These are phyloP conservation scores for Oceanites oceanicus DNA, from an alignment of 2,113 vertebrate genomes.

Conservation along the genomic window DNA sequence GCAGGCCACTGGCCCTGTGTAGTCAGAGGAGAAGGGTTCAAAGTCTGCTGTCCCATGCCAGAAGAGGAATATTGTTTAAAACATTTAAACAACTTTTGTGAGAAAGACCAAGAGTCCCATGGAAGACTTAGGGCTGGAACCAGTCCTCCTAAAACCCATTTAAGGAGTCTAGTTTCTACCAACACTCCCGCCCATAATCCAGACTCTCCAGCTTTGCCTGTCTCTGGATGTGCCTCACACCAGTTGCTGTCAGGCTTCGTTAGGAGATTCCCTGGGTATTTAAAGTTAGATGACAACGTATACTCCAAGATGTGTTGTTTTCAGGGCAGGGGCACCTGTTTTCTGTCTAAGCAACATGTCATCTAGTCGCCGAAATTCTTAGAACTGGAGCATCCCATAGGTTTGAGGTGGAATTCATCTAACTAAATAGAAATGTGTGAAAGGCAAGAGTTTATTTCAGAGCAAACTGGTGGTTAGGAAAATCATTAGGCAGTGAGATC, in stretches of 20 bases:
- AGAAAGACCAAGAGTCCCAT: not conserved
- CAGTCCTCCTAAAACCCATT: not conserved
- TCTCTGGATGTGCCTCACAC: not conserved
- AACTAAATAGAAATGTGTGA: not conserved
- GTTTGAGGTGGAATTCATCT: not conserved
- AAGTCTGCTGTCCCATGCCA: not conserved
- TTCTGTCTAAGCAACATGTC: not conserved
- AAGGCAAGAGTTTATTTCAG: not conserved
- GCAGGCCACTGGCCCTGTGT: not conserved
- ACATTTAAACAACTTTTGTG: not conserved
- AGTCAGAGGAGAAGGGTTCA: not conserved
- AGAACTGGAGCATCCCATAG: not conserved
- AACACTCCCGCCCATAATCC: accelerated
- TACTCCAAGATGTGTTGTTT: not conserved
- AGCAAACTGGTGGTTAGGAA: not conserved
- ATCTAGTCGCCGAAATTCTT: not conserved
- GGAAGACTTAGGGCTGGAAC: not conserved
- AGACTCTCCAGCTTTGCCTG: not conserved
- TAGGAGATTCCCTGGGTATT: not conserved
- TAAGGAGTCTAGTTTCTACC: not conserved
- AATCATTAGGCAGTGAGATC: not conserved
- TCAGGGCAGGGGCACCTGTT: not conserved
- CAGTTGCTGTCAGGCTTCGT: not conserved
- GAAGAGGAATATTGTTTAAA: not conserved
- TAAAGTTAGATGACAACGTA: not conserved